Evolutionary conservation across 2,113 vertebrate species (phyloP).

Genomic region (Forbesichthys papilliferus): DNA sequence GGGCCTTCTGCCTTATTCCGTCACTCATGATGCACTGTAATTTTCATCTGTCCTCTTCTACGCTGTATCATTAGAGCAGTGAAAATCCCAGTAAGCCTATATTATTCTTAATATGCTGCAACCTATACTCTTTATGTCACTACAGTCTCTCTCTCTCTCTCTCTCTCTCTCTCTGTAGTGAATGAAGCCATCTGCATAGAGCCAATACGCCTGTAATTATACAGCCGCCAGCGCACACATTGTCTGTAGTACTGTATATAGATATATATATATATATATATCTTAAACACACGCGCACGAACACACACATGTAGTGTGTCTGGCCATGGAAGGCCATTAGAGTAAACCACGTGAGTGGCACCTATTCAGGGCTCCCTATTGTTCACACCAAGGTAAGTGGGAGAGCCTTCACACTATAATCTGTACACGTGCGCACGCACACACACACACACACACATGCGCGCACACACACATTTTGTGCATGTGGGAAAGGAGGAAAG

Average conservation of each 20-base stretch:
- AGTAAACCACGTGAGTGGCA: constrained; percentile 75
- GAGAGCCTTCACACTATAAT: constrained; percentile 78
- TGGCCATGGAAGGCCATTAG: constrained; percentile 77
- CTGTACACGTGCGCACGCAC: constrained; percentile 39
- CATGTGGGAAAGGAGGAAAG: constrained; percentile 68
- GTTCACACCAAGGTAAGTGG: constrained; percentile 80
- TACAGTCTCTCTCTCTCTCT: constrained; percentile 30
- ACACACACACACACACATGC: constrained; percentile 20
- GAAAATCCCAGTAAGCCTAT: constrained; percentile 40
- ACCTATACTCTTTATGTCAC: constrained; percentile 69
- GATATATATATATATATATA: background rate
- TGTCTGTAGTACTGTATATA: constrained; percentile 46
- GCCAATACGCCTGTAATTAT: constrained; percentile 74
- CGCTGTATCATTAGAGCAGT: constrained; percentile 31
- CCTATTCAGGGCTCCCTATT: constrained; percentile 77
- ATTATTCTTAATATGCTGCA: constrained; percentile 65
- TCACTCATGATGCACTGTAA: constrained; percentile 45
- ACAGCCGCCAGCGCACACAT: constrained; percentile 65
- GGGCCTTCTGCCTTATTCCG: constrained; percentile 21
- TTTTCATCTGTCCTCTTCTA: constrained; percentile 41
- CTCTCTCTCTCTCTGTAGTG: constrained; percentile 34
- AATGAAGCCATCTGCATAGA: constrained; percentile 72
- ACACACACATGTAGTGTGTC: constrained; percentile 23
- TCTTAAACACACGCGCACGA: constrained; percentile 16
- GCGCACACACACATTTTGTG: constrained; percentile 22